A percentile compares a stretch with the other conserved stretches of the same genome.
phyloP scores from a whole-genome alignment of 2,797 vertebrate species.

The Molossus alvarezi region DNA sequence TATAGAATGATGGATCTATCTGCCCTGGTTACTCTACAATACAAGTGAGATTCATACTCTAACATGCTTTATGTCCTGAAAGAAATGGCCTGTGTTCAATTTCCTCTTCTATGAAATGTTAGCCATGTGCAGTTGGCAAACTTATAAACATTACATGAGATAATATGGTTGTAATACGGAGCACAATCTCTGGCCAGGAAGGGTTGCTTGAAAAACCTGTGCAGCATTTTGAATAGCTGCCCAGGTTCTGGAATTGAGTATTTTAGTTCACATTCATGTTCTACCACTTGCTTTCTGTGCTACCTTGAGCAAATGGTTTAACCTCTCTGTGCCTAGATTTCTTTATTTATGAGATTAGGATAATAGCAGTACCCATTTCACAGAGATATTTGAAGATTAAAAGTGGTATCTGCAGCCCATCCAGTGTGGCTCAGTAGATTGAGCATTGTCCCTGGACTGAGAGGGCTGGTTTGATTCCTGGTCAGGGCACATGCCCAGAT shows the following conservation, averaged over 20 bases:
- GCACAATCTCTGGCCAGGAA: not conserved
- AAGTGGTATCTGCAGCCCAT: not conserved
- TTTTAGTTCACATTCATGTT: not conserved
- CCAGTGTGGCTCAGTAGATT: no score
- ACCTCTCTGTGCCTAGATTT: not conserved
- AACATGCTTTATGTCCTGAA: not conserved
- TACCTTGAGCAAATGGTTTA: not conserved
- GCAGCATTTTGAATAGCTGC: not conserved
- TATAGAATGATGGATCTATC: not conserved
- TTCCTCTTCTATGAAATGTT: not conserved
- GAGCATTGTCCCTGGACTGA: no score
- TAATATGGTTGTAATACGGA: not conserved
- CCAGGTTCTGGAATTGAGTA: not conserved
- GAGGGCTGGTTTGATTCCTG: no score
- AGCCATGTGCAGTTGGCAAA: not conserved
- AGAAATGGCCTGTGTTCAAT: not conserved
- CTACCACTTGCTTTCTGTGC: not conserved
- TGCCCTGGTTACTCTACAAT: not conserved
- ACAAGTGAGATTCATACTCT: not conserved
- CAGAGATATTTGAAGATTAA: conserved; percentile 14
- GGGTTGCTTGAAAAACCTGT: not conserved
- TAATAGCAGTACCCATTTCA: not conserved
- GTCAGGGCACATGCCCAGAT: no score
- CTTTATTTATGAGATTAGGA: not conserved
- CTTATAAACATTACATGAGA: not conserved